phyloP scores from a whole-genome alignment of 1,140 invertebrate genomes.

The Musca vetustissima region DNA sequence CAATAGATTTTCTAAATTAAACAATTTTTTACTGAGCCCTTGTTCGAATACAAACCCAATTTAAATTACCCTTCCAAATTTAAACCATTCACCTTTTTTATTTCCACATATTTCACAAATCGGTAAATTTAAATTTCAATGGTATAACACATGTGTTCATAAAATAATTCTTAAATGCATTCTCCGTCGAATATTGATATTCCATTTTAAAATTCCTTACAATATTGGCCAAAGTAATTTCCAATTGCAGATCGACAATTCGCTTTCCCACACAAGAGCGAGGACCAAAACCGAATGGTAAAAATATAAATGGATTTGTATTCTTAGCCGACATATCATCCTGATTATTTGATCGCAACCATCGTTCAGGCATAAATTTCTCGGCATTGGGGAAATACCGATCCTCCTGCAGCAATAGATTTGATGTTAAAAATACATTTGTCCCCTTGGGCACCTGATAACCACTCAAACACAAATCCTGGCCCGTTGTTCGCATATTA shows the following conservation, averaged over 20 bases:
- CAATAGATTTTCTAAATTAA: too few relatives aligned
- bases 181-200: conserved; percentile 55
- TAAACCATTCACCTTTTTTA: too few relatives aligned
- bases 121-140: conserved; percentile 49
- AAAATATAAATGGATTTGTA: conserved; percentile 61
- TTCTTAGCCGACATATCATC: conserved; percentile 54
- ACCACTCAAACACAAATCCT: conserved; percentile 61
- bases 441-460: conserved; percentile 66
- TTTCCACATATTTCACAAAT: too few relatives aligned
- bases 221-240: conserved; percentile 64
- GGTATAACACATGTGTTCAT: conserved; percentile 45
- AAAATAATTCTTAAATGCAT: conserved; percentile 41
- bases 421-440: conserved; percentile 50
- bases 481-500: conserved; percentile 57
- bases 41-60: too few relatives aligned
- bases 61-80: too few relatives aligned
- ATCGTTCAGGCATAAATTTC: conserved; percentile 64
- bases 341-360: conserved; percentile 53
- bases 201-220: conserved; percentile 61
- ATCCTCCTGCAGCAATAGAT: conserved; percentile 56
- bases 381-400: conserved; percentile 58
- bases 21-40: too few relatives aligned
- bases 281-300: conserved; percentile 66
- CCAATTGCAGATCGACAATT: conserved; percentile 72
- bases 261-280: conserved; percentile 64